Evolutionary conservation across 2,888 invertebrate genomes (phyloP), one percentile per base, ranked within the genome.

Genomic region (Cheilosia pagana): DNA sequence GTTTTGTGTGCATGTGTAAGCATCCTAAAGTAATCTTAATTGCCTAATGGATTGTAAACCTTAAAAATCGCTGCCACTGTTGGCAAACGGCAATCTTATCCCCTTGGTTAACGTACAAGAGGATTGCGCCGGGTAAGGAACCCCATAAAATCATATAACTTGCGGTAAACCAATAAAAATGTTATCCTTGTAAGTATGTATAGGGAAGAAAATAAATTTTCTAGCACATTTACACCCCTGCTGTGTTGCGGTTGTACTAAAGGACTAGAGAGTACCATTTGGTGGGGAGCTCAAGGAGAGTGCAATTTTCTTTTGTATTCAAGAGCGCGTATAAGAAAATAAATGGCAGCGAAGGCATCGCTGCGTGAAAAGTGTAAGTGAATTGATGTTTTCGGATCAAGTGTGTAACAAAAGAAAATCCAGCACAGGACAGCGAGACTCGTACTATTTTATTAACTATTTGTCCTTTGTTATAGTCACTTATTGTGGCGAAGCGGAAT

Each of bases 41-140:
- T 83, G 82, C 74, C 78, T 63, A 83, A 83, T 78, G 82, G 82
- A 78, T 83, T 83, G 82, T 74, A 74, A 83, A 77, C 72, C 77
- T 74, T 68, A 74, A 78, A 83, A 78, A 62, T 62, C 68, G 68
- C 63, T 52, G 25, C 28, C 53, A 23, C 43, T 55, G 41, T 16
- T 19, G 52, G 59, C 16, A 59, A 62, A 68, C 67, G 52, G 59
- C 16, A 59, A 62, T 72, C 67, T 60, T 57, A 55, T 68, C 50
- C 81, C 63, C 55, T 45, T 3, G 12, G 16, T 68, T 74, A 74
- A 63, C 60, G 53, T 71, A 59, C 65, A 52, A 63, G 62, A 25
- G 68, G 50, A 60, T 57, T 57, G 74, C 57, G 74, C 57, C 45
- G 76, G 52, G 60, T 48, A 45, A 68, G 45, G n/a, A 53, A 78